These are phyloP conservation scores for Xerus rutilus DNA, from an alignment of 2,797 vertebrate genomes.

Conservation along the genomic window DNA sequence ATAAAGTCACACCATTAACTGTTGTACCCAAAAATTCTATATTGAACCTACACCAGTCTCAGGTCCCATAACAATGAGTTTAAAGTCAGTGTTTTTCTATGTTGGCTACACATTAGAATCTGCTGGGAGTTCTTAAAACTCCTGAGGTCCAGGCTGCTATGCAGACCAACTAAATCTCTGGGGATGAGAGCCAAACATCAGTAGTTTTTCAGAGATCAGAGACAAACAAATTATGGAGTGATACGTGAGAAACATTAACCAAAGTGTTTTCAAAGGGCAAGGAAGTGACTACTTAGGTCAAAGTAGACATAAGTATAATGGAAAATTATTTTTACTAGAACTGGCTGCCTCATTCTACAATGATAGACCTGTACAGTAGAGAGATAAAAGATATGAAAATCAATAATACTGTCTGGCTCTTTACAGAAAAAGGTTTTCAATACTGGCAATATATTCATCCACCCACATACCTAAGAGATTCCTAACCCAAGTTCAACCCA, in stretches of 20 bases:
- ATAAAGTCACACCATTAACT: background rate
- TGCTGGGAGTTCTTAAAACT: background rate
- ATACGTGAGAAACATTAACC: constrained; percentile 31
- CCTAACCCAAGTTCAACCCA: constrained; percentile 5
- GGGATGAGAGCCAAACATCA: background rate
- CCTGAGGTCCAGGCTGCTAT: background rate
- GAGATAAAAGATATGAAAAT: constrained; percentile 20
- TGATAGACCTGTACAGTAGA: background rate
- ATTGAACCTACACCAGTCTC: background rate
- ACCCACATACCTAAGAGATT: background rate
- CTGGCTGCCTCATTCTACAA: background rate
- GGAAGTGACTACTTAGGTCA: background rate
- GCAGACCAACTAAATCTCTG: background rate
- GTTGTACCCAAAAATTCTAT: constrained; percentile 2
- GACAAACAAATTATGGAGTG: background rate
- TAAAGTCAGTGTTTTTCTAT: constrained; percentile 32
- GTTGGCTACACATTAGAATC: background rate
- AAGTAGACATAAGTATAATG: constrained; percentile 43
- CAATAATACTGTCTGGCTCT: background rate
- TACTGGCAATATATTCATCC: background rate
- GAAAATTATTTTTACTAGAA: background rate
- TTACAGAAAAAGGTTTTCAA: constrained; percentile 11
- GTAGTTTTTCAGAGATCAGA: background rate
- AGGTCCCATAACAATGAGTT: background rate
- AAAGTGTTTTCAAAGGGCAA: constrained; percentile 36